phyloP scores from a whole-genome alignment of 2,113 vertebrate species.

The Aptenodytes patagonicus region DNA sequence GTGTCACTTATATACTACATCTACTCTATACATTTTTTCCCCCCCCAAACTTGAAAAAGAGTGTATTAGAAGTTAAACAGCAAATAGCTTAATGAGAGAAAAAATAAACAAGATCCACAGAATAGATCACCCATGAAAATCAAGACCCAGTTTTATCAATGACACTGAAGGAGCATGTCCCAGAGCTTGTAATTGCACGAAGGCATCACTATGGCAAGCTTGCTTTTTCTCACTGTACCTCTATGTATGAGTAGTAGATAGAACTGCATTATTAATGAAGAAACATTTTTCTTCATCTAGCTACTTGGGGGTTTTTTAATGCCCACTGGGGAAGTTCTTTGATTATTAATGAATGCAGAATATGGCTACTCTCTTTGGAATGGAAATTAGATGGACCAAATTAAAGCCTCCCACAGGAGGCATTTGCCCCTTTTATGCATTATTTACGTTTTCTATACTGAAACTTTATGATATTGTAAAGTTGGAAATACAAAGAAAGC shows the following conservation, averaged over 20 bases:
- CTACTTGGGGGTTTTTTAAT: background rate
- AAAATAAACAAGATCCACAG: background rate
- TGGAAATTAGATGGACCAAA: constrained; percentile 51
- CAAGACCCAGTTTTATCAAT: background rate
- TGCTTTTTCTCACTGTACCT: constrained; percentile 9
- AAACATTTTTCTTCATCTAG: constrained; percentile 2
- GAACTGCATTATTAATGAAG: background rate
- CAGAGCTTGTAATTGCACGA: background rate
- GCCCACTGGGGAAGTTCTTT: constrained; percentile 17
- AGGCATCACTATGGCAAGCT: background rate
- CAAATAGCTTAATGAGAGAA: background rate
- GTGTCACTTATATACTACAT: background rate
- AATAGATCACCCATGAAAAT: background rate
- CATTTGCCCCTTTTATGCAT: background rate
- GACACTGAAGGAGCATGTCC: background rate
- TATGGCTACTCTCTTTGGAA: constrained; percentile 12
- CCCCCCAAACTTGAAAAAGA: background rate
- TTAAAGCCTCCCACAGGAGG: background rate
- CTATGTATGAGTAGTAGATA: background rate
- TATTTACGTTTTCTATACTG: constrained; percentile 32
- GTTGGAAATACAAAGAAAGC: constrained; percentile 4
- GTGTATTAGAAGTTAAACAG: background rate
- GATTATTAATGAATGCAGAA: constrained; percentile 33
- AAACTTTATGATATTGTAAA: constrained; percentile 33
- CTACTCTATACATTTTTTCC: background rate